Evolutionary conservation across 2,888 invertebrate genomes (phyloP).

Genomic region (Ptilodon capucinus): DNA sequence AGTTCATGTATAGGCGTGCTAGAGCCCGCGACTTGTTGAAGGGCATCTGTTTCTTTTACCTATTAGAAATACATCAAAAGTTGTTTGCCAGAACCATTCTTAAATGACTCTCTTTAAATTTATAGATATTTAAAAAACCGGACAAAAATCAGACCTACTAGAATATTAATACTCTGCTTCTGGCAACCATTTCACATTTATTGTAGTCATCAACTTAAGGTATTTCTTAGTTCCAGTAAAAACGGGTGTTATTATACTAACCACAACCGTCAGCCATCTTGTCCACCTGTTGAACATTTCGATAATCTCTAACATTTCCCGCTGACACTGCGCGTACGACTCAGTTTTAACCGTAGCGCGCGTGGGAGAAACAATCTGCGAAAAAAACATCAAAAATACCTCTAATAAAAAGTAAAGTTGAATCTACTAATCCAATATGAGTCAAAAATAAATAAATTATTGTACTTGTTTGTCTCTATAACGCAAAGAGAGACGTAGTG

Average conservation of each 20-base stretch:
- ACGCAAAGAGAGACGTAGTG: slow-evolving; percentile 52
- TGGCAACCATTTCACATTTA: no score
- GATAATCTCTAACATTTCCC: slow-evolving; percentile 63
- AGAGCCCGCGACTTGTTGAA: slow-evolving; percentile 27
- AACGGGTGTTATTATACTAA: slow-evolving; percentile 32
- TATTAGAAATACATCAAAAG: slow-evolving; percentile 20
- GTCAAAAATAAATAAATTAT: not conserved
- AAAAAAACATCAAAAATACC: not conserved
- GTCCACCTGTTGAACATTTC: slow-evolving; percentile 71
- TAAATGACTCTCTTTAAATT: no score
- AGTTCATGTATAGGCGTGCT: slow-evolving; percentile 34
- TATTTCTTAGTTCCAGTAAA: not conserved
- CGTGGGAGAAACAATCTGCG: slow-evolving; percentile 61
- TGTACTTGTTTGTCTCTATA: slow-evolving; percentile 61
- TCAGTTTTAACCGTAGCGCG: slow-evolving; percentile 53
- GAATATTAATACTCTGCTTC: no score
- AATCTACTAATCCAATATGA: not conserved
- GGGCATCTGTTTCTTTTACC: slow-evolving; percentile 58
- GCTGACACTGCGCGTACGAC: slow-evolving; percentile 53
- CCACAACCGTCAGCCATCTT: slow-evolving; percentile 63
- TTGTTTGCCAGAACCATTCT: not conserved
- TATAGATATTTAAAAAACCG: no score
- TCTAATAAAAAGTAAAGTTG: no score
- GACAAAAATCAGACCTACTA: no score
- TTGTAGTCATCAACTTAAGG: no score